Evolutionary conservation across 2,113 vertebrate species (phyloP).

Genomic region (Nematolebias whitei): DNA sequence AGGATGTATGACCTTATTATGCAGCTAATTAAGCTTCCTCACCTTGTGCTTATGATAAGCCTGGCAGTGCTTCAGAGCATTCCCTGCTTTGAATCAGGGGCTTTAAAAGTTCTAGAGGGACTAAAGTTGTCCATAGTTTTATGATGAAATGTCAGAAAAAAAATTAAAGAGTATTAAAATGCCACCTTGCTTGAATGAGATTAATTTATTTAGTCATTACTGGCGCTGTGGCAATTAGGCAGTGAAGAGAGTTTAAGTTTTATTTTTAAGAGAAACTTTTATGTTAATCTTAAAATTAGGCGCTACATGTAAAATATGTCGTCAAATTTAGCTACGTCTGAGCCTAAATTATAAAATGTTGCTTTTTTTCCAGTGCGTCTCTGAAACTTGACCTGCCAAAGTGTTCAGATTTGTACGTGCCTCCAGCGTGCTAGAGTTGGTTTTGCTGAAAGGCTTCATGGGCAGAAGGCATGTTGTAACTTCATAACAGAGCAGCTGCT

Average conservation of each 20-base stretch:
- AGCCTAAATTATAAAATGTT: background rate
- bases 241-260: background rate
- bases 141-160: slow-evolving; percentile 23
- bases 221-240: slow-evolving; percentile 17
- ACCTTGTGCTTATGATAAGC: slow-evolving; percentile 41
- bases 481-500: slow-evolving; percentile 53
- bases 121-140: slow-evolving; percentile 34
- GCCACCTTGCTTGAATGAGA: slow-evolving; percentile 13
- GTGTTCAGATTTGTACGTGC: slow-evolving; percentile 45
- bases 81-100: slow-evolving; percentile 19
- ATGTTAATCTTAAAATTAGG: slow-evolving; percentile 4
- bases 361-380: slow-evolving; percentile 36
- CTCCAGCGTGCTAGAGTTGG: too few relatives aligned
- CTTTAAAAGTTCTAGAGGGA: slow-evolving; percentile 34
- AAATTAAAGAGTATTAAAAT: slow-evolving; percentile 27
- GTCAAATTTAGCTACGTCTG: background rate
- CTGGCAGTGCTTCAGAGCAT: slow-evolving; percentile 14
- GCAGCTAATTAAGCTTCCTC: slow-evolving; percentile 61
- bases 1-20: slow-evolving; percentile 69
- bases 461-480: slow-evolving; percentile 37
- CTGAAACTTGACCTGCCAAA: slow-evolving; percentile 31
- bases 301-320: background rate
- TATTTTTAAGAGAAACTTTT: slow-evolving; percentile 1
- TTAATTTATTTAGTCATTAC: slow-evolving; percentile 35
- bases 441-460: slow-evolving; percentile 45